phyloP scores from a whole-genome alignment of 1,140 invertebrate genomes.

The Littorina saxatilis region DNA sequence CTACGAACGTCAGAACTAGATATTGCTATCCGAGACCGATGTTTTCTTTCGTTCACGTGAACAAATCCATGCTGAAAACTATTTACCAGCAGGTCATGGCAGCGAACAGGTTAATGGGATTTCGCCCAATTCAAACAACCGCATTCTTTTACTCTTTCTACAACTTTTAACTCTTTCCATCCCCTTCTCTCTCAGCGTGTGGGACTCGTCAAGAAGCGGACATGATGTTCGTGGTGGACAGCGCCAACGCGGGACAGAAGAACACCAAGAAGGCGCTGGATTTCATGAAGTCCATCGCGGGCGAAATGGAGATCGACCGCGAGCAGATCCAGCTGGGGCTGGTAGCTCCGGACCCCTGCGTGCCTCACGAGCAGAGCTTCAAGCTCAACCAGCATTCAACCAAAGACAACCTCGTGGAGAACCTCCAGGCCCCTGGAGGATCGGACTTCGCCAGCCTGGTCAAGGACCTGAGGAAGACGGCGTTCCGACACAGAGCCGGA shows the following conservation, averaged over 20 bases:
- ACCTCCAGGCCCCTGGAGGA: slow-evolving; percentile 41
- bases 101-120: too few species aligned
- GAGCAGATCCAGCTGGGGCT: slow-evolving; percentile 64
- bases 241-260: slow-evolving; percentile 60
- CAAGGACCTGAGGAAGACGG: slow-evolving; percentile 50
- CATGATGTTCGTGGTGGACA: slow-evolving; percentile 68
- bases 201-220: slow-evolving; percentile 65
- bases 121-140: too few species aligned
- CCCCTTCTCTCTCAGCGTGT: slow-evolving; percentile 52
- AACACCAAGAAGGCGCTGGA: slow-evolving; percentile 59
- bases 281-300: slow-evolving; percentile 59
- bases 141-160: too few species aligned
- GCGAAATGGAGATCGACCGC: slow-evolving; percentile 56
- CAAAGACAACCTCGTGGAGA: slow-evolving; percentile 41
- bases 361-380: slow-evolving; percentile 43
- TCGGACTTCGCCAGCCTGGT: slow-evolving; percentile 58
- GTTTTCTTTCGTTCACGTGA: too few species aligned
- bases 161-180: too few species aligned
- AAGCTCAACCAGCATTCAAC: slow-evolving; percentile 44
- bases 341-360: slow-evolving; percentile 53
- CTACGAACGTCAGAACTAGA: too few species aligned
- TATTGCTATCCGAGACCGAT: too few species aligned
- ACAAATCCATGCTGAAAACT: too few species aligned
- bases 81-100: too few species aligned
- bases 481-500: slow-evolving; percentile 51